A percentile compares a stretch with the other conserved stretches of the same genome.
phyloP scores from a whole-genome alignment of 2,888 invertebrate genomes.

The Nymphalis urticae region DNA sequence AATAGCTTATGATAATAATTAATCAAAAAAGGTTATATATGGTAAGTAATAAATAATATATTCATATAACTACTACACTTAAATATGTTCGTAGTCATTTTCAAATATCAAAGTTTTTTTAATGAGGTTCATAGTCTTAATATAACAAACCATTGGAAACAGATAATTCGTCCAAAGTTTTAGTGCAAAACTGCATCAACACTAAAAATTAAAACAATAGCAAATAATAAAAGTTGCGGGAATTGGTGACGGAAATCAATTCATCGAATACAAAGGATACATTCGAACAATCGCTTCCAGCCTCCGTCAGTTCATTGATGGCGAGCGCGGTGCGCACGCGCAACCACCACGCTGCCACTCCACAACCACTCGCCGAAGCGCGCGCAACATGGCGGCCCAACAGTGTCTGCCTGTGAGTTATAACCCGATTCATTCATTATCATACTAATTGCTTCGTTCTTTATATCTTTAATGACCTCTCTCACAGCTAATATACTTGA shows the following conservation, averaged over 20 bases:
- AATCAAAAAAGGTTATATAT: too few species aligned
- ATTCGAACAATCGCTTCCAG: conserved; percentile 47
- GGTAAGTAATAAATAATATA: too few species aligned
- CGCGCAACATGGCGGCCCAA: conserved; percentile 65
- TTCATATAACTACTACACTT: too few species aligned
- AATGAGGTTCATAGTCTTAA: too few species aligned
- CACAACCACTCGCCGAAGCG: conserved; percentile 66
- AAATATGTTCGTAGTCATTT: too few species aligned
- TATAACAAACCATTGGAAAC: background rate
- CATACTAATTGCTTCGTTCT: conserved; percentile 31
- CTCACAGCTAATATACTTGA: background rate
- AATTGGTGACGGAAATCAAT: conserved; percentile 37
- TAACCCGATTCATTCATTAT: conserved; percentile 35
- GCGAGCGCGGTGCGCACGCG: conserved; percentile 60
- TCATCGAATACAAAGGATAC: conserved; percentile 41
- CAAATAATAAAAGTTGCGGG: conserved; percentile 25
- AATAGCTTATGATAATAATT: too few species aligned
- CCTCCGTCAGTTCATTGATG: conserved; percentile 52
- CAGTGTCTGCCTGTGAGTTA: conserved; percentile 45
- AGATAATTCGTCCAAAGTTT: background rate
- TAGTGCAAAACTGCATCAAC: background rate
- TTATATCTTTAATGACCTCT: conserved; percentile 25
- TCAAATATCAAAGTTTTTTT: too few species aligned
- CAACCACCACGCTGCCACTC: conserved; percentile 62
- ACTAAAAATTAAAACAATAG: conserved; percentile 6